These are phyloP conservation scores for Scotopteryx bipunctaria DNA, from an alignment of 2,888 invertebrate genomes.

Conservation along the genomic window DNA sequence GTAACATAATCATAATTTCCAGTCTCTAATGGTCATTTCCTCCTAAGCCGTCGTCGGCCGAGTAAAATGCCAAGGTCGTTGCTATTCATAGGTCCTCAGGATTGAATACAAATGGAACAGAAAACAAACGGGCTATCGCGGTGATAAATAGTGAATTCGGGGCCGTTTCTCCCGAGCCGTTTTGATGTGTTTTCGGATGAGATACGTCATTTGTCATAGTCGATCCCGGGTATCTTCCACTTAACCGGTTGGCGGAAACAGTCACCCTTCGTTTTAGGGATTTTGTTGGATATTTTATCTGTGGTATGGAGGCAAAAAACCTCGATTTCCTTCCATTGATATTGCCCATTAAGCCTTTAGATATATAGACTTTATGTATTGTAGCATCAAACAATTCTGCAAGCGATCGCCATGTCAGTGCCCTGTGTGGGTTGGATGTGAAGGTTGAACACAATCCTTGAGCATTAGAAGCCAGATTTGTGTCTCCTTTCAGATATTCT, in stretches of 20 bases:
- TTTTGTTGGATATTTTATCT: conserved; percentile 5
- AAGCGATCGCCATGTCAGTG: too few relatives aligned
- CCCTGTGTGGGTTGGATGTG: conserved; percentile 11
- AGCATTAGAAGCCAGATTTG: neutral
- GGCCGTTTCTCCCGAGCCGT: conserved; percentile 35
- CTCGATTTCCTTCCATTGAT: too few relatives aligned
- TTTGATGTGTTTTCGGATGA: conserved; percentile 50
- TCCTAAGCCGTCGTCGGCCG: neutral
- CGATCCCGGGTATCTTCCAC: conserved; percentile 36
- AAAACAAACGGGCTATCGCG: conserved; percentile 32
- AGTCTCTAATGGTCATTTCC: conserved; percentile 6
- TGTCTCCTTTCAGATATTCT: too few relatives aligned
- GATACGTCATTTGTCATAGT: conserved; percentile 54
- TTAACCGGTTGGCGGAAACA: conserved; percentile 30
- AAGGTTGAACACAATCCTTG: conserved; percentile 5
- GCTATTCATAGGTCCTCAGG: conserved; percentile 25
- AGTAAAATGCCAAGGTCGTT: conserved; percentile 16
- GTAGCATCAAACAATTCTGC: too few relatives aligned
- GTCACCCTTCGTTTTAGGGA: conserved; percentile 24
- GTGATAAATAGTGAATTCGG: conserved; percentile 48
- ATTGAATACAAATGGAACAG: conserved; percentile 33
- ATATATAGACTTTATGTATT: too few relatives aligned
- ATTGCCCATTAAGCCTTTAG: too few relatives aligned
- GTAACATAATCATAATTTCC: conserved; percentile 1
- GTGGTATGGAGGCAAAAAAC: neutral